Percentiles rank a stretch among this genome's conserved stretches.
These are phyloP conservation scores for Cyphomyrus discorhynchus DNA, from an alignment of 2,113 vertebrate genomes.

Conservation along the genomic window DNA sequence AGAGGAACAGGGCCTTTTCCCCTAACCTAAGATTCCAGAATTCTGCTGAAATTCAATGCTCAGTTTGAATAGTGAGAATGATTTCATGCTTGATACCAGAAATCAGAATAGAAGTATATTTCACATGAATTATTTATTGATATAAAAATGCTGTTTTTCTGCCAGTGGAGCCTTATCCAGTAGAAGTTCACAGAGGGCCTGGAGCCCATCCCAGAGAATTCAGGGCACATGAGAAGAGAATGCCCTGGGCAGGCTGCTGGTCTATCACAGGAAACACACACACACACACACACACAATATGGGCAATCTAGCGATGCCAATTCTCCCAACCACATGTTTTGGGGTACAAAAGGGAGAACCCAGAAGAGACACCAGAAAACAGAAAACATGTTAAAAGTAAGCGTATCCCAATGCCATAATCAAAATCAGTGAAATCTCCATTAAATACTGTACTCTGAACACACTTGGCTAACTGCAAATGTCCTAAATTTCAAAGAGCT, in stretches of 20 bases:
- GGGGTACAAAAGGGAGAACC: neutral
- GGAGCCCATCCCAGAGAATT: neutral
- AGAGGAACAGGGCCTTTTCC: neutral
- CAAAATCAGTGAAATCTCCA: neutral
- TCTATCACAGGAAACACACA: neutral
- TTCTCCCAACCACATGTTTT: neutral
- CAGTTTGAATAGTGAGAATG: neutral
- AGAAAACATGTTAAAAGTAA: neutral
- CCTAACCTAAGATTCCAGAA: neutral
- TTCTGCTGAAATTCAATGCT: neutral
- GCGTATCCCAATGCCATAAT: neutral
- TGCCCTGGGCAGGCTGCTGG: neutral
- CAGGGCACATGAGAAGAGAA: neutral
- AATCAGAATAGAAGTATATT: neutral
- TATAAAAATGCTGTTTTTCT: neutral
- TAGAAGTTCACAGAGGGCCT: neutral
- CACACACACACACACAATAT: neutral
- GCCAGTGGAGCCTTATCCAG: neutral
- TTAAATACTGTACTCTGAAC: neutral
- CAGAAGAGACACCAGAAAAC: neutral
- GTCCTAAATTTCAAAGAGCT: neutral
- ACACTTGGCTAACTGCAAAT: neutral
- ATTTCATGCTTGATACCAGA: neutral
- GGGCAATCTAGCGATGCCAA: neutral
- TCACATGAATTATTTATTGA: neutral